These are phyloP conservation scores for Alethe castanea DNA, from an alignment of 2,113 vertebrate species.

Conservation along the genomic window DNA sequence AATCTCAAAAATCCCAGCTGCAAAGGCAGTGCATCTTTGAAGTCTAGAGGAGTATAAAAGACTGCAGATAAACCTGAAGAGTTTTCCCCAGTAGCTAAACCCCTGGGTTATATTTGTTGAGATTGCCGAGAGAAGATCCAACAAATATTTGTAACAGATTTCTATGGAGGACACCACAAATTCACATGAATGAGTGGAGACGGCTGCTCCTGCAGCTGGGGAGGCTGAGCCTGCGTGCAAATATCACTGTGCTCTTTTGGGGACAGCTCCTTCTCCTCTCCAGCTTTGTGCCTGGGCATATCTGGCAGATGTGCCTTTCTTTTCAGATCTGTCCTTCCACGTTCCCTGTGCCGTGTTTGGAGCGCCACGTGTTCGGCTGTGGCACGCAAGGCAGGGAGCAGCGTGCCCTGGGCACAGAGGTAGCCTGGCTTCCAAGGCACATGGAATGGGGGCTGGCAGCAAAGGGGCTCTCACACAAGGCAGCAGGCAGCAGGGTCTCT, in stretches of 20 bases:
- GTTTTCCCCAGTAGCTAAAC: background rate
- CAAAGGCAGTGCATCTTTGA: background rate
- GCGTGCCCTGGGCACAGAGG: accelerated
- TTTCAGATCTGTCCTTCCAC: background rate
- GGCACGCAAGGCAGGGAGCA: background rate
- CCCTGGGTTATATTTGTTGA: background rate
- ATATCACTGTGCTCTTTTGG: background rate
- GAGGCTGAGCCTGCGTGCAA: background rate
- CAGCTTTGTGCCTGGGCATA: background rate
- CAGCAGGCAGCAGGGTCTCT: background rate
- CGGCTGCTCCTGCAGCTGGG: background rate
- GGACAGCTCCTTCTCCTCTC: background rate
- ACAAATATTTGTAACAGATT: background rate
- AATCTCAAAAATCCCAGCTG: background rate
- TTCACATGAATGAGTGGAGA: background rate
- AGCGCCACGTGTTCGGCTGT: background rate
- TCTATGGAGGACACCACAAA: accelerated
- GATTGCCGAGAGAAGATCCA: background rate
- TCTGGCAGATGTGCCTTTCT: background rate
- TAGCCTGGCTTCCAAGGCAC: too few species aligned
- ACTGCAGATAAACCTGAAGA: background rate
- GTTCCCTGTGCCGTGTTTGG: background rate
- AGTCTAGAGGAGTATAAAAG: background rate
- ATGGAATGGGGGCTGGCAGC: background rate
- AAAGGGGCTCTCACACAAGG: background rate